Evolutionary conservation across 2,113 vertebrate species (phyloP).

Genomic region (Cheilinus undulatus): DNA sequence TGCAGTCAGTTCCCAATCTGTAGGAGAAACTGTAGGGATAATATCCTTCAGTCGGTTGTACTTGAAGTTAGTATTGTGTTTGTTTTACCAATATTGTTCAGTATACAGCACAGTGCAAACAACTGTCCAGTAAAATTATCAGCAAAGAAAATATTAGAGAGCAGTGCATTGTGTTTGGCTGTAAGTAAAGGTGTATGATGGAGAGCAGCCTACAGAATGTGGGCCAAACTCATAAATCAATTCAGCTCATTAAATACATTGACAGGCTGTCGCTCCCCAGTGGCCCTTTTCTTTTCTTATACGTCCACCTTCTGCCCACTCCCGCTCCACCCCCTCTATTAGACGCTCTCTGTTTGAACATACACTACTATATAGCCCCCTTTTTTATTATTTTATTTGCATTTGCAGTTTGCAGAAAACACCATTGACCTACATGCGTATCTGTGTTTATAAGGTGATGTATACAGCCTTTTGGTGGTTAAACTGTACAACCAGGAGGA

Average conservation of each 20-base stretch:
- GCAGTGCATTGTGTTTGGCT: constrained; percentile 2
- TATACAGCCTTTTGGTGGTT: background rate
- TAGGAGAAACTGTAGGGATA: too few relatives aligned
- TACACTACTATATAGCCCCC: background rate
- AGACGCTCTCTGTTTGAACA: background rate
- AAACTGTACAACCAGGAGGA: background rate
- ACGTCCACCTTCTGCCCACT: constrained; percentile 1
- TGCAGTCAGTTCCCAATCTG: too few relatives aligned
- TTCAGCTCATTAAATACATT: constrained; percentile 54
- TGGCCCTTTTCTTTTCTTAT: constrained; percentile 23
- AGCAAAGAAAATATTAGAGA: background rate
- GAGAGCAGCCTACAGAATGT: constrained; percentile 25
- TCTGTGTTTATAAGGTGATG: background rate
- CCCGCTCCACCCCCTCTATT: background rate
- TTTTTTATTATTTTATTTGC: background rate
- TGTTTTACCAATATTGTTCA: background rate
- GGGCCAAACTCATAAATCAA: constrained; percentile 49
- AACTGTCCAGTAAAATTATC: background rate
- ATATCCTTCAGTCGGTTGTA: background rate
- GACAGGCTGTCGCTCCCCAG: constrained; percentile 39
- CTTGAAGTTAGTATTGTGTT: background rate
- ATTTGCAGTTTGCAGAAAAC: background rate
- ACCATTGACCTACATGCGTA: background rate
- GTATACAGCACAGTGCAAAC: background rate
- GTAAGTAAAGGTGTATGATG: constrained; percentile 47